phyloP scores from a whole-genome alignment of 2,888 invertebrate genomes.

The Laspeyria flexula region DNA sequence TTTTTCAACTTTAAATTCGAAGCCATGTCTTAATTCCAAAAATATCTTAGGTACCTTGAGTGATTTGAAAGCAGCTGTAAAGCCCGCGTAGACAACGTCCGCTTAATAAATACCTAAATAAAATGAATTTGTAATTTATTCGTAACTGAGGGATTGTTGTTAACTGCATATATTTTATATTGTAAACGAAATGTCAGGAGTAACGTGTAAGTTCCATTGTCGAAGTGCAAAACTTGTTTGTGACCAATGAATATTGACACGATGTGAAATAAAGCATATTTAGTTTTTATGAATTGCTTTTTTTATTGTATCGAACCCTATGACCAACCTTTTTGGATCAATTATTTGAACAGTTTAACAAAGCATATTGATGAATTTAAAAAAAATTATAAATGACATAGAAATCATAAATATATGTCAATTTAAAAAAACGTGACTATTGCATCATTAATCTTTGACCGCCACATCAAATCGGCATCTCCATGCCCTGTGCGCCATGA shows the following conservation, averaged over 20 bases:
- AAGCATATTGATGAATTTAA: too few relatives aligned
- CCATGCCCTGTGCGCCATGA: too few relatives aligned
- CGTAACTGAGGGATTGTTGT: slow-evolving; percentile 72
- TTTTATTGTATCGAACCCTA: slow-evolving; percentile 44
- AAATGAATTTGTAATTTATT: slow-evolving; percentile 66
- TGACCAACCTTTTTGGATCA: too few relatives aligned
- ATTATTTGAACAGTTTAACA: too few relatives aligned
- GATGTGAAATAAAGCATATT: slow-evolving; percentile 85
- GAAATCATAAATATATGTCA: too few relatives aligned
- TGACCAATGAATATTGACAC: slow-evolving; percentile 82
- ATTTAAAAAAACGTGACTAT: too few relatives aligned
- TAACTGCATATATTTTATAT: slow-evolving; percentile 82
- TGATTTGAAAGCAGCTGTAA: background rate
- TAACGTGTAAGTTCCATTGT: slow-evolving; percentile 63
- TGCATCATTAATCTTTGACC: too few relatives aligned
- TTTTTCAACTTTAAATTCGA: too few relatives aligned
- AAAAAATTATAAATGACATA: too few relatives aligned
- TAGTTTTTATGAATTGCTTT: slow-evolving; percentile 71
- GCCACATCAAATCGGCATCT: too few relatives aligned
- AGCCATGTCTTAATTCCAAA: too few relatives aligned
- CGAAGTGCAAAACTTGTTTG: slow-evolving; percentile 75
- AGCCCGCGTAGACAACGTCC: slow-evolving; percentile 24
- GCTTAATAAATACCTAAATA: slow-evolving; percentile 34
- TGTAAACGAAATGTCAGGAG: slow-evolving; percentile 64
- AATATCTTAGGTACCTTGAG: too few relatives aligned